These are phyloP conservation scores for Octomys mimax DNA, from an alignment of 2,797 vertebrate species.

Conservation along the genomic window DNA sequence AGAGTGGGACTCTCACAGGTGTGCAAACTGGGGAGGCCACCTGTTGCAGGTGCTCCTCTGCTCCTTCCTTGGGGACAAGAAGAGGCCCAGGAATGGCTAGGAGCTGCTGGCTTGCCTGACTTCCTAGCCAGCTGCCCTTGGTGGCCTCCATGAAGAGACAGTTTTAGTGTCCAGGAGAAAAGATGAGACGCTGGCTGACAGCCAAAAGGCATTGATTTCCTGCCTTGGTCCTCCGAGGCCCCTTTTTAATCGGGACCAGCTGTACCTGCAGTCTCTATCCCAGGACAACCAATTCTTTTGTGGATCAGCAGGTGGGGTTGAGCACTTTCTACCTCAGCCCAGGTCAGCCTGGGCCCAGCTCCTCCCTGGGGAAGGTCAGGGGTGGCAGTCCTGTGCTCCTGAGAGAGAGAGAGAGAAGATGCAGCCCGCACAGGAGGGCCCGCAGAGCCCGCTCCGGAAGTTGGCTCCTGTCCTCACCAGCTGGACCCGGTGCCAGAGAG, in stretches of 20 bases:
- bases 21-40: background rate
- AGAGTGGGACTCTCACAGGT: background rate
- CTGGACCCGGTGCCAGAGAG: background rate
- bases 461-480: background rate
- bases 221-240: background rate
- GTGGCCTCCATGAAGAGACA: accelerated
- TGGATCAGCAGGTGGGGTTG: background rate
- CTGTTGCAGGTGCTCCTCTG: background rate
- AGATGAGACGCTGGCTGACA: background rate
- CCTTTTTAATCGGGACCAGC: background rate
- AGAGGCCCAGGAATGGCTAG: background rate
- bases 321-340: background rate
- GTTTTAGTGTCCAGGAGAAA: background rate
- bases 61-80: background rate
- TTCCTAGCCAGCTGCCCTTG: background rate
- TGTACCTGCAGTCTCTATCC: background rate
- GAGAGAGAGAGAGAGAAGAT: background rate
- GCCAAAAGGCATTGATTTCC: background rate
- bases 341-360: background rate
- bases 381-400: too few species aligned
- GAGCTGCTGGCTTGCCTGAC: background rate
- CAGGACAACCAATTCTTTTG: background rate
- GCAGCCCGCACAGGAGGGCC: background rate
- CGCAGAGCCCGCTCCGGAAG: background rate
- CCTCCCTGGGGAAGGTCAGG: background rate